Evolutionary conservation across 2,113 vertebrate species (phyloP).

Genomic region (Odocoileus hemionus): DNA sequence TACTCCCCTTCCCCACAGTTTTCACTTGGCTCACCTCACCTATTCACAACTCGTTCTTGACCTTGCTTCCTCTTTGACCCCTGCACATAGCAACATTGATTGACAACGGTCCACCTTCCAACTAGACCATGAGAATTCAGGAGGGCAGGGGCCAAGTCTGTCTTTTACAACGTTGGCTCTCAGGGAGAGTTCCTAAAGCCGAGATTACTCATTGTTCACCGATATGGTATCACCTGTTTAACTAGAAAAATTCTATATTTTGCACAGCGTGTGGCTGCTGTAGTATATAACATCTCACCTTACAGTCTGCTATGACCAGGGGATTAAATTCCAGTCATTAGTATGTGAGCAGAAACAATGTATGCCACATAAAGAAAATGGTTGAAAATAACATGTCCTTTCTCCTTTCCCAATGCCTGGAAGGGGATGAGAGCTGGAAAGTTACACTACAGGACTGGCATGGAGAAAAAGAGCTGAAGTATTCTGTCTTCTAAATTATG

Average conservation of each 20-base stretch:
- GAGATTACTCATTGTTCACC: not conserved
- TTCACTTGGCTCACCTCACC: not conserved
- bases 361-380: not conserved
- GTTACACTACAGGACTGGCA: not conserved
- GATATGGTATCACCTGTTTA: not conserved
- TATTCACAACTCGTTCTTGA: not conserved
- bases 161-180: not conserved
- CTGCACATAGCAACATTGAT: not conserved
- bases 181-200: not conserved
- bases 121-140: not conserved
- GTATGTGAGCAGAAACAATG: not conserved
- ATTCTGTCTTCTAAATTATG: not conserved
- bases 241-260: not conserved
- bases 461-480: not conserved
- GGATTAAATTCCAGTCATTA: not conserved
- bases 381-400: not conserved
- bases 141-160: not conserved
- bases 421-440: not conserved
- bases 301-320: not conserved
- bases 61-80: not conserved
- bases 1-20: not conserved
- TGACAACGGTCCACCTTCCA: not conserved
- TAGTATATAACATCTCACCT: not conserved
- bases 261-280: not conserved
- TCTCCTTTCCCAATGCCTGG: fast-evolving